Conservation (phyloP, 2,113 vertebrate species). For the Gymnocephalus cernua region DNA sequence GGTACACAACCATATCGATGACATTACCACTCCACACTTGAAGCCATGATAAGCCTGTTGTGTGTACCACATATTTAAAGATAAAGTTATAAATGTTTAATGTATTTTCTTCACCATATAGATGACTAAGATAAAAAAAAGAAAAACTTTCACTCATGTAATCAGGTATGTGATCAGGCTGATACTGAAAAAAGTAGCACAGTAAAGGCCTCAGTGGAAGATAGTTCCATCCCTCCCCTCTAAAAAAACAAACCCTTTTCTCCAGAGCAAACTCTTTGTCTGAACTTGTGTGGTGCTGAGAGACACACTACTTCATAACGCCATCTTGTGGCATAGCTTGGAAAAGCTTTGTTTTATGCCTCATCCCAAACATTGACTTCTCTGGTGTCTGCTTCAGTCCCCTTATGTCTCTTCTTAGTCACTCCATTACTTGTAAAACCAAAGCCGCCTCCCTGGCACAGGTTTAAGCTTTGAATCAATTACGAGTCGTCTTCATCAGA, state of each 20-base stretch:
- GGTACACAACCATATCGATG: not conserved
- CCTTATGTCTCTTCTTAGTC: slow-evolving; percentile 13
- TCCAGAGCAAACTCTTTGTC: slow-evolving; percentile 25
- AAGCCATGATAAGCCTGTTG: not conserved
- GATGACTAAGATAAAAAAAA: not conserved
- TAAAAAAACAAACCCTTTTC: not conserved
- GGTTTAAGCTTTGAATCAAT: slow-evolving; percentile 57
- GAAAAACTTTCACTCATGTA: not conserved
- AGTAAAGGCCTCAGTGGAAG: slow-evolving; percentile 19
- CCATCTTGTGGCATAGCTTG: slow-evolving; percentile 74
- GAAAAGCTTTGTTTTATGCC: slow-evolving; percentile 23
- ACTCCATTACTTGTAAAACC: slow-evolving; percentile 46
- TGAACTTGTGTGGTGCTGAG: slow-evolving; percentile 12
- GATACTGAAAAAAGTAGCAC: slow-evolving; percentile 2
- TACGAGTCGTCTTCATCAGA: slow-evolving; percentile 50
- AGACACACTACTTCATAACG: slow-evolving; percentile 54
- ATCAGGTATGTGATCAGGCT: not conserved
- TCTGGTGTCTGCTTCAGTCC: slow-evolving; percentile 44
- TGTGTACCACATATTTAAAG: not conserved
- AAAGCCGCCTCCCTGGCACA: slow-evolving; percentile 42
- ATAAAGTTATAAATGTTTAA: not conserved
- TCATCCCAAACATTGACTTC: slow-evolving; percentile 47
- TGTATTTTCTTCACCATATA: not conserved
- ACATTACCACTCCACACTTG: not conserved
- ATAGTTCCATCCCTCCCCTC: not conserved